These are phyloP conservation scores for Limnodromus scolopaceus DNA, from an alignment of 2,797 vertebrate genomes.

Conservation along the genomic window DNA sequence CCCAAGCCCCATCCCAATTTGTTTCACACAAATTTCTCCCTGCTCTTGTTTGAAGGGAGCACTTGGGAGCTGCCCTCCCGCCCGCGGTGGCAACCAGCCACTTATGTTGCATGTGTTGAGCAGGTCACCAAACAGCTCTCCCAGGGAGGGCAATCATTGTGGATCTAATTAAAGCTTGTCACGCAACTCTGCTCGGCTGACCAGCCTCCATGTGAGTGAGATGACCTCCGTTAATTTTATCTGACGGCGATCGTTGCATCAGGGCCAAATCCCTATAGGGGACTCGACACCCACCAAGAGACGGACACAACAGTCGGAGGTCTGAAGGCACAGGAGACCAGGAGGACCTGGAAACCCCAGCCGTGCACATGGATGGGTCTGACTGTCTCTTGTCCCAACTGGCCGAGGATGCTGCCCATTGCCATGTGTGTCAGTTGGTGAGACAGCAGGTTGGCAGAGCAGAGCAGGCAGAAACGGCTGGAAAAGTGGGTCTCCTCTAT, in stretches of 20 bases:
- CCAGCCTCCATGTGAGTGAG: not conserved
- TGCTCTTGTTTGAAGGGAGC: not conserved
- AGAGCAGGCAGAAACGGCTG: not conserved
- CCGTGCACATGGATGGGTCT: not conserved
- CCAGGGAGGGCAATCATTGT: not conserved
- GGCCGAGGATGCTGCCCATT: not conserved
- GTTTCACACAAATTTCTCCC: not conserved
- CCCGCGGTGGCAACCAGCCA: fast-evolving
- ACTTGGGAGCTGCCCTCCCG: not conserved
- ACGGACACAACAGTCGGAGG: not conserved
- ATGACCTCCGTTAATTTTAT: conserved; percentile 19
- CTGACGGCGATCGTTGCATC: not conserved
- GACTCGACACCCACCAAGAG: fast-evolving
- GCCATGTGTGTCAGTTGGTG: not conserved
- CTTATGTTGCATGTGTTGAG: not conserved
- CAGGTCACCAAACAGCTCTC: not conserved
- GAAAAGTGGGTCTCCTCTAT: not conserved
- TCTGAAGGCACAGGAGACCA: not conserved
- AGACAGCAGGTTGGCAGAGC: not conserved
- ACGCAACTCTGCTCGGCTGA: not conserved
- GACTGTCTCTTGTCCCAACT: fast-evolving
- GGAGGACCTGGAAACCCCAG: not conserved
- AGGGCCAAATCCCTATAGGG: not conserved
- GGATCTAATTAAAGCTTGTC: conserved; percentile 51
- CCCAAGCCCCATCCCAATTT: not conserved